These are phyloP conservation scores for Gallinago media DNA, from an alignment of 2,113 vertebrate genomes.

Conservation along the genomic window DNA sequence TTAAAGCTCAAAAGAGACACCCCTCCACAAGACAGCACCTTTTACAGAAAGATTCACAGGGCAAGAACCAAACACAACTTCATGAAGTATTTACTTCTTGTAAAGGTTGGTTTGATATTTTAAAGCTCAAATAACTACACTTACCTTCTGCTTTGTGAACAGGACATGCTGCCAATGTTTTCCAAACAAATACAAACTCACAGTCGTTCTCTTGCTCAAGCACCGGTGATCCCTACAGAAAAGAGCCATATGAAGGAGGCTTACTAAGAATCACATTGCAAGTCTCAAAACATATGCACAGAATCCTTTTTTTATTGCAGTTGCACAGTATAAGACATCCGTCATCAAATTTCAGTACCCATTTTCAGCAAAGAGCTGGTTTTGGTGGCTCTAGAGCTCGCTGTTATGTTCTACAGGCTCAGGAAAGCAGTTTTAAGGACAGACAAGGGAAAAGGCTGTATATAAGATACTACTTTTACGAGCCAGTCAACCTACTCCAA, in stretches of 20 bases:
- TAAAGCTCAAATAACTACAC: neutral
- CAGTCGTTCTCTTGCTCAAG: slow-evolving; percentile 86
- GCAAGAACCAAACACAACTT: neutral
- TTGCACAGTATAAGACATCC: neutral
- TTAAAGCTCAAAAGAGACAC: neutral
- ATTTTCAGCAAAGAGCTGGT: neutral
- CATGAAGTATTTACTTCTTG: neutral
- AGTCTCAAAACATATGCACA: neutral
- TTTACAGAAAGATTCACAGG: neutral
- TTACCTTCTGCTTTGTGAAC: slow-evolving; percentile 86
- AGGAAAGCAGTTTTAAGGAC: neutral
- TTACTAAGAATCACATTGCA: neutral
- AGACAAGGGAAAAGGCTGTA: neutral
- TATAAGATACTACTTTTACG: neutral
- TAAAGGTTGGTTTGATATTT: neutral
- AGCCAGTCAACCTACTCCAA: neutral
- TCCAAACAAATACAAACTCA: slow-evolving; percentile 94
- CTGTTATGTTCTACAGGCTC: neutral
- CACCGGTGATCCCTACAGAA: slow-evolving; percentile 86
- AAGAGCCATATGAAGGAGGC: neutral
- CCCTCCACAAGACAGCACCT: neutral
- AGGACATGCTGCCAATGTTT: slow-evolving; percentile 92
- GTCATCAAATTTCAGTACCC: neutral
- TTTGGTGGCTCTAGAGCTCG: neutral
- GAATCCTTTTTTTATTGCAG: neutral